Percentiles rank a stretch among this genome's conserved stretches.
These are phyloP conservation scores for Cyprinella venusta DNA, from an alignment of 2,797 vertebrate species.

Conservation along the genomic window DNA sequence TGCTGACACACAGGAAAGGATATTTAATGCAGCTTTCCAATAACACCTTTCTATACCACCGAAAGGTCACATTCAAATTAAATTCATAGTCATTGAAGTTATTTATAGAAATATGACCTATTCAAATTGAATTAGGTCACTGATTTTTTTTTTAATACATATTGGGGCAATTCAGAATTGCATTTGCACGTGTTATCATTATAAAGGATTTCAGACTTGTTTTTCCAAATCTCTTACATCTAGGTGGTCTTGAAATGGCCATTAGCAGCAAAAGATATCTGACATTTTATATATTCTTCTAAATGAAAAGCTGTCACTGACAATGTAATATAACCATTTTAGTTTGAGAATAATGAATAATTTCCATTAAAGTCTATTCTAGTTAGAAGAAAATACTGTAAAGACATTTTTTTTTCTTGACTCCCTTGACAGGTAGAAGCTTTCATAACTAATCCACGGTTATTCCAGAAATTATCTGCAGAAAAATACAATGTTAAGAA, in stretches of 20 bases:
- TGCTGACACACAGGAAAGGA: not conserved
- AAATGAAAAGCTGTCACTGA: slow-evolving; percentile 23
- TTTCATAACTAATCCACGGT: slow-evolving; percentile 16
- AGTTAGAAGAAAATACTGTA: not conserved
- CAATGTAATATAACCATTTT: slow-evolving; percentile 11
- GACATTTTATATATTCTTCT: not conserved
- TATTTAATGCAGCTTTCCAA: slow-evolving; percentile 2
- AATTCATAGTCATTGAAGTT: slow-evolving; percentile 5
- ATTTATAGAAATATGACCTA: slow-evolving; percentile 3
- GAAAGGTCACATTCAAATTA: slow-evolving; percentile 20
- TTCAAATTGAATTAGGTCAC: slow-evolving; percentile 16
- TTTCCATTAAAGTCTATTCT: not conserved
- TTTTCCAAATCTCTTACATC: not conserved
- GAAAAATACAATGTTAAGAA: slow-evolving; percentile 7
- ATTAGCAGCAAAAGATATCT: slow-evolving; percentile 8
- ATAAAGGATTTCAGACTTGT: slow-evolving; percentile 5
- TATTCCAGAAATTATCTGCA: not conserved
- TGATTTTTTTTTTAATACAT: not conserved
- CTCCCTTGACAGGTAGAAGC: slow-evolving; percentile 17
- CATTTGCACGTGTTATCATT: not conserved
- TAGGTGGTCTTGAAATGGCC: slow-evolving; percentile 12
- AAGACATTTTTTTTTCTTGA: not conserved
- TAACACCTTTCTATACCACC: not conserved
- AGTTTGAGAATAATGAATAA: slow-evolving; percentile 1
- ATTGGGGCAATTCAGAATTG: not conserved